Evolutionary conservation across 2,113 vertebrate genomes (phyloP), one percentile per base, ranked within the genome.

Genomic region (Hydropotes inermis): DNA sequence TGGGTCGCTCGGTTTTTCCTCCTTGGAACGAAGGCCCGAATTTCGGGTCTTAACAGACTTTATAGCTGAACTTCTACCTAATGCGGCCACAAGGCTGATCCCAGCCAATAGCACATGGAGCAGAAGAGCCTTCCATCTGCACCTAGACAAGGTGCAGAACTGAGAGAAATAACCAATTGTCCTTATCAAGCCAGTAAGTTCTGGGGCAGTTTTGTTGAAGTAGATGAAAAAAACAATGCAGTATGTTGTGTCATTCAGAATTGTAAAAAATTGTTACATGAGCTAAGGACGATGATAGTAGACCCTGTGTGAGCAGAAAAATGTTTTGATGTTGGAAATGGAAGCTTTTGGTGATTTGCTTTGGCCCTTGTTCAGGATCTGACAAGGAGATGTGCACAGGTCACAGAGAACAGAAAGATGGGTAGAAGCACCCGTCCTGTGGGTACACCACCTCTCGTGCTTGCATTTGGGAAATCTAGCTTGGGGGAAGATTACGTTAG

Each of bases 371-470:
- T 60, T 58, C 43, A 74, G 64, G 19, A 43, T 43, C 79, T 90
- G 54, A 60, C 36, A 95, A 70, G 47, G 25, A 89, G 60, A 47
- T 70, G 1, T 28, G 43, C 10, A 6, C 2, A 27, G n/a, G 94
- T 43, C 50, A 47, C 50, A 47, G 86, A 47, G 50, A 64, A 55
- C 36, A 36, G 17, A 28, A 43, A 52, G 79, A 28, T 52, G 3
- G 9, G 33, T 27, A 14, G 27, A 50, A 76, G 87, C 4, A n/a
- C n/a, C n/a, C 17, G 1, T 10, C n/a, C 36, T 2, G n/a, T 70
- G 64, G n/a, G 9, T 6, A 5, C n/a, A n/a, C 54, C 2, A 0
- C 13, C n/a, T 33, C 27, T 19, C 0, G 3, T 60, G 16, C n/a
- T 74, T 90, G 79, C 9, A 1, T 76, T 19, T 84, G 33, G 52